These are phyloP conservation scores for Hypercompe scribonia DNA, from an alignment of 2,888 invertebrate species.

Conservation along the genomic window DNA sequence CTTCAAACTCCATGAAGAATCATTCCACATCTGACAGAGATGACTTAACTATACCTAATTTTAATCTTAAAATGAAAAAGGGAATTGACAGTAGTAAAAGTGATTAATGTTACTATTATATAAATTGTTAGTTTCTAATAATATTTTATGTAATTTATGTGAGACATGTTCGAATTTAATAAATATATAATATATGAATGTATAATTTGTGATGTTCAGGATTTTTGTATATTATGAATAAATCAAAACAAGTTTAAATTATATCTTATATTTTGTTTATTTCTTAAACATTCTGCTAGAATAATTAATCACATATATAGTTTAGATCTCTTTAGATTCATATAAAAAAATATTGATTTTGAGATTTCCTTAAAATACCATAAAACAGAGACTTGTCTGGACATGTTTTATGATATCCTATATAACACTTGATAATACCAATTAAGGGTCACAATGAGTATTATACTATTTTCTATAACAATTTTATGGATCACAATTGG, in stretches of 20 bases:
- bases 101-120: constrained; percentile 64
- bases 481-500: neutral
- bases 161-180: constrained; percentile 26
- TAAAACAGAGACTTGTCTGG: constrained; percentile 15
- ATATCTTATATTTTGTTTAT: constrained; percentile 23
- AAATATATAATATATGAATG: constrained; percentile 25
- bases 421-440: constrained; percentile 6
- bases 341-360: constrained; percentile 16
- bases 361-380: constrained; percentile 20
- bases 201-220: constrained; percentile 39
- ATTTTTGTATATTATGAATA: constrained; percentile 57
- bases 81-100: constrained; percentile 75
- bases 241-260: constrained; percentile 53
- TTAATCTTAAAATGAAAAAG: constrained; percentile 76
- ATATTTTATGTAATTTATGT: constrained; percentile 36
- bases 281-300: constrained; percentile 11
- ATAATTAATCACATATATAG: constrained; percentile 24
- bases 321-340: constrained; percentile 32
- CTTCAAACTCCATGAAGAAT: constrained; percentile 77
- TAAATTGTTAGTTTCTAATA: constrained; percentile 37
- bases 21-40: constrained; percentile 82
- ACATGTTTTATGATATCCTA: constrained; percentile 4
- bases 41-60: constrained; percentile 81
- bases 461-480: constrained; percentile 13
- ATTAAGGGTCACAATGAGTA: neutral